Evolutionary conservation across 2,888 invertebrate genomes (phyloP), one percentile per base, ranked within the genome.

Genomic region (Suillia variegata): DNA sequence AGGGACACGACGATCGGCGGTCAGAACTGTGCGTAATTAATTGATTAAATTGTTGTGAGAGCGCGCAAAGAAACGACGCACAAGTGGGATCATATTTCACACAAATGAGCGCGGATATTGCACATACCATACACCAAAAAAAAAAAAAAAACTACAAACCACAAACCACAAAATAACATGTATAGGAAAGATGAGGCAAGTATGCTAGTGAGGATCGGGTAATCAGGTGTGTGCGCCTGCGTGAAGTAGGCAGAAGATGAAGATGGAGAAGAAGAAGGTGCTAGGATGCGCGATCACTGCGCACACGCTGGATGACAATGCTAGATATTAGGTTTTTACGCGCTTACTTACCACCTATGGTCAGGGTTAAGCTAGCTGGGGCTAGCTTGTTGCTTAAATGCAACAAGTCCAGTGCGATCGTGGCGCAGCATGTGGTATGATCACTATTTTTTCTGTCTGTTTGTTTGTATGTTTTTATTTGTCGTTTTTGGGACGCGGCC

Each of bases 11-110:
- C n/a, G 51, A 55, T 47, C 59, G 47, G 22, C 49, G 54, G 21
- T 24, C 50, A 33, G 26, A 55, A 45, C 58, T 52, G 54, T 66
- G 69, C 73, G 74, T 75, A 75, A 76, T 78, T 77, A 78, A 77
- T 78, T 77, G 77, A 78, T 78, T 77, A 77, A 77, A 77, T 77
- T 74, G 74, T 72, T 73, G 70, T 68, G 67, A 65, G 59, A 4
- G n/a, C n/a, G n/a, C n/a, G n/a, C n/a, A n/a, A n/a, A n/a, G n/a
- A 38, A n/a, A 4, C 45, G 18, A 8, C 18, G 3, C 45, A 8
- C 20, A 4, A 38, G 38, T n/a, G 31, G 70, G 74, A 76, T 78
- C 76, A 78, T 75, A 74, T 77, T 78, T 76, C 78, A 70, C 73
- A 73, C 66, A 70, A 73, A 73, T 45, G 45, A 45, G 18, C 20